Evolutionary conservation across 2,888 invertebrate genomes (phyloP), one percentile per base, ranked within the genome.

Genomic region (Ormyrus labotus): DNA sequence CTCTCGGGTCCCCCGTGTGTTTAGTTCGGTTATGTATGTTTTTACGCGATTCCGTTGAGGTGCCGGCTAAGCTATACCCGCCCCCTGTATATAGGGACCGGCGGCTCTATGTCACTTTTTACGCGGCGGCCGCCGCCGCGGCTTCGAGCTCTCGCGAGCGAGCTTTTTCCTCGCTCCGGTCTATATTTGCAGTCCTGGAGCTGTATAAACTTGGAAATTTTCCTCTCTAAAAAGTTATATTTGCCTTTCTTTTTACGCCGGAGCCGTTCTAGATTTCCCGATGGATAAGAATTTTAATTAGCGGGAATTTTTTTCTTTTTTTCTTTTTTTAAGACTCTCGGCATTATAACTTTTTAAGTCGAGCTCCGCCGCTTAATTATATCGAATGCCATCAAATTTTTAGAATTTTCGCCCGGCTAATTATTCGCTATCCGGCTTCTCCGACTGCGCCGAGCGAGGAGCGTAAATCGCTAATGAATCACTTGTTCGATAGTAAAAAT

Each of bases 1-100:
- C 69, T 58, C 69, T 58, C 78, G 60, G 82, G 83, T 83, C 83
- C 81, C 83, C 64, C 64, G 81, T 82, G 81, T 77, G 84, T 85
- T 85, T 83, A 83, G 84, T 82, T 81, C 83, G 83, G 84, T 83
- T 85, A 84, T 83, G 84, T 84, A 71, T 82, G 79, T 83, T 85
- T 81, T 84, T 83, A 84, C 81, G 82, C 82, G 84, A 81, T 77
- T 81, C 80, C 68, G 72, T 58, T 34, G 34, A 77, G 69, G 67
- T 64, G 79, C 68, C 69, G 71, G 58, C 58, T n/a, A 13, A 34
- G 10, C 51, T 68, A 60, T 65, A 58, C 55, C 72, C 47, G 53
- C 48, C 34, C 6, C n/a, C 19, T 19, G 48, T 45, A 61, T 76
- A 75, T 68, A 60, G 75, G 48, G 48, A 51, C 50, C 34, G 48